phyloP scores from a whole-genome alignment of 2,113 vertebrate species.

The Microcebus griseorufus region DNA sequence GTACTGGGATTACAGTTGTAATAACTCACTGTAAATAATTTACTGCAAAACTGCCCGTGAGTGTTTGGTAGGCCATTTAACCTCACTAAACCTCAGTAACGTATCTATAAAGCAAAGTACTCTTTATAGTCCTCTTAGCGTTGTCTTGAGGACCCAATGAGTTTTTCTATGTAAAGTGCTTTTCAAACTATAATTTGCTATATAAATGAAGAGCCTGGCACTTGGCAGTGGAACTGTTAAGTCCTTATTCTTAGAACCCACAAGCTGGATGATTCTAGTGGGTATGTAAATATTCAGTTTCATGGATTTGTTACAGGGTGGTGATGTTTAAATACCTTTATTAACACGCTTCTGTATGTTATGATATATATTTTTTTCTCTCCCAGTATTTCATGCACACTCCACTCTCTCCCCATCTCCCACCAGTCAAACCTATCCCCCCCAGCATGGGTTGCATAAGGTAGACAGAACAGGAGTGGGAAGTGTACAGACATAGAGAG shows the following conservation, averaged over 20 bases:
- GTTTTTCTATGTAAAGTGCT: background rate
- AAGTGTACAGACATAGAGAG: background rate
- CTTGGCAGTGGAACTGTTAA: constrained; percentile 46
- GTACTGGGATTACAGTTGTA: background rate
- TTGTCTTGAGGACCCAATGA: background rate
- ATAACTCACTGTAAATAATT: background rate
- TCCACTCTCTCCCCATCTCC: background rate
- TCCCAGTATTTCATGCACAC: background rate
- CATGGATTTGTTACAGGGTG: background rate
- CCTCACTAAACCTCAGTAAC: background rate
- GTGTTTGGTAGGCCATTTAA: background rate
- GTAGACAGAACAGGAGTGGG: background rate
- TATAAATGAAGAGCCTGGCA: constrained; percentile 41
- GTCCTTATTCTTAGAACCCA: constrained; percentile 39
- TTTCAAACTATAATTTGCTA: constrained; percentile 34
- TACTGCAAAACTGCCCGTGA: background rate
- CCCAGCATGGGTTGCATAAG: background rate
- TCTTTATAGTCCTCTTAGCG: background rate
- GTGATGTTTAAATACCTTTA: constrained; percentile 14
- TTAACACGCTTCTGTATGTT: background rate
- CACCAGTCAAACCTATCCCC: background rate
- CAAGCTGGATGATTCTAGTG: background rate
- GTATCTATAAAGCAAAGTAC: background rate
- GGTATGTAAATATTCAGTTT: constrained; percentile 3
- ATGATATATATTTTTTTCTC: background rate